These are phyloP conservation scores for Nycticorax nycticorax DNA, from an alignment of 2,113 vertebrate genomes.

Conservation along the genomic window DNA sequence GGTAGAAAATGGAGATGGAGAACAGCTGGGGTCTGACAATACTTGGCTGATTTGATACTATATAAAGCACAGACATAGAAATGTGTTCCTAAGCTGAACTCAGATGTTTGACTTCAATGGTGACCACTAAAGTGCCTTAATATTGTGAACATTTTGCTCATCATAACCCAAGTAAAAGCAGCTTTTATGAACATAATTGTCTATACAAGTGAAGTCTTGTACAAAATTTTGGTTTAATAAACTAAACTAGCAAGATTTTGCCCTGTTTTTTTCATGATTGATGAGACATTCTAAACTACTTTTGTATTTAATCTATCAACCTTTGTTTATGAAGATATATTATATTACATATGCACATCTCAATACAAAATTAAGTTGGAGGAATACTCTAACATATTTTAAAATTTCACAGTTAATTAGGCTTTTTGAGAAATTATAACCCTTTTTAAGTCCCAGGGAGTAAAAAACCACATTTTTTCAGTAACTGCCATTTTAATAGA, in stretches of 20 bases:
- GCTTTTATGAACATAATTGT: neutral
- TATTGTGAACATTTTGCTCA: neutral
- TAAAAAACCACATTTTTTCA: neutral
- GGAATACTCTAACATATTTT: neutral
- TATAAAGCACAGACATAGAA: neutral
- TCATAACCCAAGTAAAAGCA: neutral
- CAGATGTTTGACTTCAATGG: neutral
- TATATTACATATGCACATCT: neutral
- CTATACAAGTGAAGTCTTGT: neutral
- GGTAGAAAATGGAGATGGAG: neutral
- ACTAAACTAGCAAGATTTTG: neutral
- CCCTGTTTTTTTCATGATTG: neutral
- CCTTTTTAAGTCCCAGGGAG: neutral
- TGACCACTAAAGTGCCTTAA: neutral
- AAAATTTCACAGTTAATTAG: conserved; percentile 21
- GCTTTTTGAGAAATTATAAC: neutral
- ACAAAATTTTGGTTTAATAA: neutral
- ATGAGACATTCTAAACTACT: conserved; percentile 26
- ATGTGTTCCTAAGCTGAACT: neutral
- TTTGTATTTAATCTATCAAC: conserved; percentile 39
- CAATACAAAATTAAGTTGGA: conserved; percentile 34
- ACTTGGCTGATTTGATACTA: neutral
- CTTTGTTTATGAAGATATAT: conserved; percentile 27
- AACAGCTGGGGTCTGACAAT: neutral
- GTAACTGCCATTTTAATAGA: neutral